Percentiles rank a stretch among this genome's conserved stretches.
phyloP scores from a whole-genome alignment of 2,113 vertebrate genomes.

The Ornithorhynchus anatinus region DNA sequence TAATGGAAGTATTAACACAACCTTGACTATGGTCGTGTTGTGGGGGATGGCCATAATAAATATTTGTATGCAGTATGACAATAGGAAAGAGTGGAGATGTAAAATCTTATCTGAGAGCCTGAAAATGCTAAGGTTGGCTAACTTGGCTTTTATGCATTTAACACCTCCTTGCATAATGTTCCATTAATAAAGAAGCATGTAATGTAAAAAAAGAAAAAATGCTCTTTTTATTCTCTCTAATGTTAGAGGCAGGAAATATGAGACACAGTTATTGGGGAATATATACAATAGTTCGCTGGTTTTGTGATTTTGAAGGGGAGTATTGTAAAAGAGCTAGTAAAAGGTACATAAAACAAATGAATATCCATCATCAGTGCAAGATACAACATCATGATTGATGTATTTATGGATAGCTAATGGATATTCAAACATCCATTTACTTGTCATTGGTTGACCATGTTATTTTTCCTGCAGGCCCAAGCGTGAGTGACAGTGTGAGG shows the following conservation, averaged over 20 bases:
- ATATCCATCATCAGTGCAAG: background rate
- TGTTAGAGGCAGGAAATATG: constrained; percentile 26
- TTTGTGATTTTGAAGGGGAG: constrained; percentile 10
- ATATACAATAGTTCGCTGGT: constrained; percentile 6
- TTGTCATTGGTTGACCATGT: too few species aligned
- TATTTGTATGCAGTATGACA: background rate
- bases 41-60: background rate
- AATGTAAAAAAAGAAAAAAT: background rate
- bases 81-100: background rate
- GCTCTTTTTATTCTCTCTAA: constrained; percentile 20
- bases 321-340: constrained; percentile 4
- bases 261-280: constrained; percentile 15
- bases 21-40: background rate
- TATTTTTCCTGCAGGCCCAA: too few species aligned
- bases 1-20: background rate
- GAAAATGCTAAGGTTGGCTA: background rate
- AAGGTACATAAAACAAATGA: constrained; percentile 25
- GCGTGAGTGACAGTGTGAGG: too few species aligned
- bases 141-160: background rate
- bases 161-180: background rate
- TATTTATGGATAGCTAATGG: too few species aligned
- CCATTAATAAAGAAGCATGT: background rate
- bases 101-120: background rate
- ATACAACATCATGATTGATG: background rate
- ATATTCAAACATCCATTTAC: background rate